These are phyloP conservation scores for Phoxinus dragarum DNA, from an alignment of 2,797 vertebrate species.

Conservation along the genomic window DNA sequence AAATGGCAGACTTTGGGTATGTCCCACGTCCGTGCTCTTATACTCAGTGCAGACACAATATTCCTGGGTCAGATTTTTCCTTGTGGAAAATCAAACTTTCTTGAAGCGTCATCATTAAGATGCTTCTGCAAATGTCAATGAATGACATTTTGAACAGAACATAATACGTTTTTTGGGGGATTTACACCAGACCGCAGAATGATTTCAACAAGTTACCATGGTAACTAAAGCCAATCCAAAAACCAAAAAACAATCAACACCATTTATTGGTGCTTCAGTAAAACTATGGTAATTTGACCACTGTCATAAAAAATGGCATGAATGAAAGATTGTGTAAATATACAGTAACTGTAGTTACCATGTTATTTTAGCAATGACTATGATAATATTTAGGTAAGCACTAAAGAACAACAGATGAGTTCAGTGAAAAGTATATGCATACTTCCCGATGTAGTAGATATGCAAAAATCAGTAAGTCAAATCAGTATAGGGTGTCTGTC, in stretches of 20 bases:
- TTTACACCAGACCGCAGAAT: not conserved
- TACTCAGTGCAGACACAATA: not conserved
- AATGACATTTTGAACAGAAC: slow-evolving; percentile 43
- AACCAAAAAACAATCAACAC: not conserved
- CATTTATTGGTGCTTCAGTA: not conserved
- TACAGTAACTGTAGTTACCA: not conserved
- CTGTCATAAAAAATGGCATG: not conserved
- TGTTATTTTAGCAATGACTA: not conserved
- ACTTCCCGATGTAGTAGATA: not conserved
- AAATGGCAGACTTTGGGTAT: slow-evolving; percentile 26
- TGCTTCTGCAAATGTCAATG: slow-evolving; percentile 36
- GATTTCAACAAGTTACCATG: slow-evolving; percentile 5
- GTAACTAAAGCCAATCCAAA: slow-evolving; percentile 13
- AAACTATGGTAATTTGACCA: not conserved
- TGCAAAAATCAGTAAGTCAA: not conserved
- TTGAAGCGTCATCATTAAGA: slow-evolving; percentile 1
- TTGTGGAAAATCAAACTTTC: slow-evolving; percentile 28
- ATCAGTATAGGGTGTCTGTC: not conserved
- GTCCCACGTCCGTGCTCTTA: not conserved
- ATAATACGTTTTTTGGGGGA: slow-evolving; percentile 24
- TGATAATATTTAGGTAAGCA: not conserved
- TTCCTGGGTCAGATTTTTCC: slow-evolving; percentile 13
- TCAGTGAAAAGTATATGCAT: not conserved
- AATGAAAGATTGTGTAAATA: not conserved
- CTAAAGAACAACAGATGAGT: not conserved